phyloP scores from a whole-genome alignment of 2,113 vertebrate species.

The Tretioscincus oriximinensis region DNA sequence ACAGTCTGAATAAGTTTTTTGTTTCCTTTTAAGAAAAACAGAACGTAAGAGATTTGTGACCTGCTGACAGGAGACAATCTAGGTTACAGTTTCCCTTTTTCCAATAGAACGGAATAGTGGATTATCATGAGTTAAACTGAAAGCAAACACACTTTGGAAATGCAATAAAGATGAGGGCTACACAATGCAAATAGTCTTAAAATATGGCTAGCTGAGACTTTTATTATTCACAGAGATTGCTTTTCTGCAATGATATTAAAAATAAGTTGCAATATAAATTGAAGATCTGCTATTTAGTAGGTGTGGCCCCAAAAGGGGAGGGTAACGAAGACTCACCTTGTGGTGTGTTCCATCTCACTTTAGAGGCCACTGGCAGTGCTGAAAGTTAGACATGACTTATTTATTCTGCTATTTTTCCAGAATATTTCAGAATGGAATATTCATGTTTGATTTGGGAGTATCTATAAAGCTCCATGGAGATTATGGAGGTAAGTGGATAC shows the following conservation, averaged over 20 bases:
- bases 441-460: no score
- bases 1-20: slow-evolving; percentile 5
- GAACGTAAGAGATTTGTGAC: neutral
- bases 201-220: neutral
- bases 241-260: neutral
- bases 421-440: no score
- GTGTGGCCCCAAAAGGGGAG: no score
- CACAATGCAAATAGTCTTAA: neutral
- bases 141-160: neutral
- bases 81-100: neutral
- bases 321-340: no score
- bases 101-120: neutral
- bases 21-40: neutral
- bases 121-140: neutral
- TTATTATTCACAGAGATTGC: no score
- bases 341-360: no score
- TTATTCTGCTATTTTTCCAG: no score
- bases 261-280: neutral
- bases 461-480: no score
- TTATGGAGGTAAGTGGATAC: no score
- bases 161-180: neutral
- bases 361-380: no score
- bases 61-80: neutral
- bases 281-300: neutral
- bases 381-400: no score